phyloP scores from a whole-genome alignment of 2,888 invertebrate genomes.

The Keiferia lycopersicella region DNA sequence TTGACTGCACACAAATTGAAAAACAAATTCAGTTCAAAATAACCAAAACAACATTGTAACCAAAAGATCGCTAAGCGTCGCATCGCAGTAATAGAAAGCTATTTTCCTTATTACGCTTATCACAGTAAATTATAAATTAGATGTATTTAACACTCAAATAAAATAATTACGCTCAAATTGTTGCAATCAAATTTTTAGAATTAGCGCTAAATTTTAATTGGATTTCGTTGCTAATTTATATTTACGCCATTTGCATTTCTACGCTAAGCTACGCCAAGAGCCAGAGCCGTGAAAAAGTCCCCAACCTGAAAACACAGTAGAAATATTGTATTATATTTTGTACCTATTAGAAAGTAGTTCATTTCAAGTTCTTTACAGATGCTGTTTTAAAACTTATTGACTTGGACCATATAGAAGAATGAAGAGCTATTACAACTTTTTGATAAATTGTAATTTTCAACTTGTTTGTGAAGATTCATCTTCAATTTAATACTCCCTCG shows the following conservation, averaged over 20 bases:
- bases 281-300: background rate
- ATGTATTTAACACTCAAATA: background rate
- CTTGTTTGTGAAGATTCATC: background rate
- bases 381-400: no score
- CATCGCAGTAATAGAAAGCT: background rate
- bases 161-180: background rate
- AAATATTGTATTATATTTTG: no score
- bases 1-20: no score
- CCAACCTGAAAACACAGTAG: background rate
- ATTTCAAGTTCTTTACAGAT: background rate
- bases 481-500: background rate
- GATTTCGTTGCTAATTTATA: slow-evolving; percentile 17
- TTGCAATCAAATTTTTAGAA: background rate
- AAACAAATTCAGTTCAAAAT: no score
- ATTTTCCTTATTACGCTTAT: background rate
- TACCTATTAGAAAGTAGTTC: no score
- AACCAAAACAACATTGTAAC: no score
- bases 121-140: background rate
- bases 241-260: slow-evolving; percentile 25
- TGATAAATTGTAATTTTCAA: no score
- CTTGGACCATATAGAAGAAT: no score
- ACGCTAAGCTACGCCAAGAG: background rate
- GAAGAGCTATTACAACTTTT: no score
- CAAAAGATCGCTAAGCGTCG: background rate
- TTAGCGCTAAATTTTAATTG: background rate